Evolutionary conservation across 2,113 vertebrate genomes (phyloP).

Genomic region (Siniperca chuatsi): DNA sequence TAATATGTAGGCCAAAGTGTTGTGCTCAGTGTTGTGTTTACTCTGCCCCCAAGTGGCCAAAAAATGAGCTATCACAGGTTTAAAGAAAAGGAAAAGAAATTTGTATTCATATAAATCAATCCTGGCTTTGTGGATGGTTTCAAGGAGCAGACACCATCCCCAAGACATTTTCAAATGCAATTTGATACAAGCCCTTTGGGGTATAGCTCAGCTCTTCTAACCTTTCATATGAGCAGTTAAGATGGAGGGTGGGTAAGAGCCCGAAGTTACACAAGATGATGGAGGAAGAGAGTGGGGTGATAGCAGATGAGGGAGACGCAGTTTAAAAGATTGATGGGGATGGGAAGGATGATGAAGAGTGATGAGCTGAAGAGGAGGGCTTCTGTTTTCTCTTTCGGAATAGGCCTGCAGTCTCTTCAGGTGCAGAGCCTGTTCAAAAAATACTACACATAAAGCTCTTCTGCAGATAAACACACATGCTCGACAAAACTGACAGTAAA

Average conservation of each 20-base stretch:
- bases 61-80: not conserved
- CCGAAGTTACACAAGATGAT: slow-evolving; percentile 63
- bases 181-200: slow-evolving; percentile 43
- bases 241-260: slow-evolving; percentile 52
- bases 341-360: slow-evolving; percentile 64
- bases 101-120: slow-evolving; percentile 23
- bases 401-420: slow-evolving; percentile 18
- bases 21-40: not conserved
- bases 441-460: slow-evolving; percentile 18
- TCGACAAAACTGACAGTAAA: slow-evolving; percentile 52
- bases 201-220: slow-evolving; percentile 47
- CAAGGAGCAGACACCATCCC: slow-evolving; percentile 14
- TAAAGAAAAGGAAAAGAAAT: not conserved
- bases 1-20: too few species aligned
- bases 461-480: slow-evolving; percentile 46
- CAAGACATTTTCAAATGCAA: slow-evolving; percentile 51
- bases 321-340: slow-evolving; percentile 73
- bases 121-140: slow-evolving; percentile 17
- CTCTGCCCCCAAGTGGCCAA: not conserved
- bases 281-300: slow-evolving; percentile 59
- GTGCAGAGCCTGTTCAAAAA: slow-evolving; percentile 25
- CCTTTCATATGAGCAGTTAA: slow-evolving; percentile 55
- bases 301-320: slow-evolving; percentile 64
- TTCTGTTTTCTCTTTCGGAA: not conserved
- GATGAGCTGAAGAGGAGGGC: slow-evolving; percentile 59